Base-by-base conservation (phyloP, 2,888 invertebrate species). In the Apeira syringaria region DNA sequence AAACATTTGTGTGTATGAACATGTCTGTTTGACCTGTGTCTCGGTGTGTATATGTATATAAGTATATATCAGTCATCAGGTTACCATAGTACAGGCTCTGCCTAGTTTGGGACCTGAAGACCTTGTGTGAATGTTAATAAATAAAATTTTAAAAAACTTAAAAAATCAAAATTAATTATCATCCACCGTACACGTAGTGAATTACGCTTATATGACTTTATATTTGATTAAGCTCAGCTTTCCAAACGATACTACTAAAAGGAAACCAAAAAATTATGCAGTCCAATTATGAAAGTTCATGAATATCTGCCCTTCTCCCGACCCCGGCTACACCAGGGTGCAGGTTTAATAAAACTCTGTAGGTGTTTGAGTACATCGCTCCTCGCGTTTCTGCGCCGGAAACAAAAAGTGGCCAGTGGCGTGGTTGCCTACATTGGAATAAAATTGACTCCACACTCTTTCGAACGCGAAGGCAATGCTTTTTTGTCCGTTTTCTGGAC, bases 391-490 rank as follows among this genome's bases (percentile, higher is more conserved):
- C 88, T 82, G 68, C 74, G 77, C 74, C 81, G 87, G 86, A 85
- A 87, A 80, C 85, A 89, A 89, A 89, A 89, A 89, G 88, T 86
- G 77, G 79, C 80, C 69, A 75, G 78, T 76, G 82, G 86, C 87
- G 85, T 77, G 86, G 88, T 84, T 81, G 86, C 84, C 88, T 86
- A 86, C 88, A 87, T 88, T 83, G 88, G 89, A 86, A 88, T 88
- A 89, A 89, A 89, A 89, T 88, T 88, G 87, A 88, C 89, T 89
- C 87, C 86, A 86, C 86, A 86, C 88, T 87, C 89, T 87, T 79
- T 87, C 87, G 83, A 82, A 87, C 84, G 88, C 79, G 85, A 85
- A 88, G 84, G 87, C 71, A 75, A 56, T 71, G 80, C 45, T 80
- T 88, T 87, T 88, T 88, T 81, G 70, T 59, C 72, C 76, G 70